phyloP scores from a whole-genome alignment of 2,113 vertebrate genomes.

The Pelodiscus sinensis region DNA sequence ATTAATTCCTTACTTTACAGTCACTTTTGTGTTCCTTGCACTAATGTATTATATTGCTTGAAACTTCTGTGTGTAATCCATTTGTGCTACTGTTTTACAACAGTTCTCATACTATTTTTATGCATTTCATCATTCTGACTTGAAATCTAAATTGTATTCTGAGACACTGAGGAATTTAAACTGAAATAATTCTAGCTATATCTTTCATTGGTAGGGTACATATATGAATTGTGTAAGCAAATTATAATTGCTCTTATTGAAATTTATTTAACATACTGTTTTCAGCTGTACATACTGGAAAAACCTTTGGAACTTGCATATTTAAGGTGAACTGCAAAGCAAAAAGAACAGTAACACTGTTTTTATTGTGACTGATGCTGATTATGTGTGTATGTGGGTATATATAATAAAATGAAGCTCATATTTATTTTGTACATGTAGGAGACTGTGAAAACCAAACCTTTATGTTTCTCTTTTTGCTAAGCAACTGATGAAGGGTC shows the following conservation, averaged over 20 bases:
- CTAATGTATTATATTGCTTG: no score
- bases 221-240: not conserved
- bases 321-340: not conserved
- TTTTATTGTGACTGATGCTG: not conserved
- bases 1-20: no score
- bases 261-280: not conserved
- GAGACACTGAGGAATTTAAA: not conserved
- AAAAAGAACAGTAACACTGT: not conserved
- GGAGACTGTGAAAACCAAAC: not conserved
- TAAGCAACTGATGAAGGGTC: not conserved
- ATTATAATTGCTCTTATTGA: not conserved
- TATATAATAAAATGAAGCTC: not conserved
- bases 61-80: no score
- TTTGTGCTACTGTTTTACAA: no score
- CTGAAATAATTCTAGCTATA: not conserved
- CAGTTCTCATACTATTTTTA: no score
- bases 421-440: not conserved
- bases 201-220: not conserved
- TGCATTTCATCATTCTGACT: not conserved
- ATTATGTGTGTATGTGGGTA: not conserved
- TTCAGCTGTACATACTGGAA: not conserved
- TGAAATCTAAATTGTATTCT: not conserved
- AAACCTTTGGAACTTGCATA: not conserved
- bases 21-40: no score
- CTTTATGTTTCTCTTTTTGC: not conserved